phyloP scores from a whole-genome alignment of 2,113 vertebrate genomes.

The Syrmaticus mikado region DNA sequence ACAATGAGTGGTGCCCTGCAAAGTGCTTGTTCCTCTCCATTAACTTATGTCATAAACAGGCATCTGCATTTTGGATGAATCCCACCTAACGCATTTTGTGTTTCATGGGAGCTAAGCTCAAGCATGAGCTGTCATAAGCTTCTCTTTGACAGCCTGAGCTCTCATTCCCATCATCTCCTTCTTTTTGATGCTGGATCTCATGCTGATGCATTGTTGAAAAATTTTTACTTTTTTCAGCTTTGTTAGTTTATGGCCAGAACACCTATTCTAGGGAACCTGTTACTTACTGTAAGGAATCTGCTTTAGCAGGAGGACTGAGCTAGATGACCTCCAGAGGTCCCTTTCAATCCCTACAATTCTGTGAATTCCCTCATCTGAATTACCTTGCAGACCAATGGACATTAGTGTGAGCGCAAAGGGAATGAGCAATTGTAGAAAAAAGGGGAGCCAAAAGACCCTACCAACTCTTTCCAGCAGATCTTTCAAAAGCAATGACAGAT shows the following conservation, averaged over 20 bases:
- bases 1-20: background rate
- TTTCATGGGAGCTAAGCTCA: background rate
- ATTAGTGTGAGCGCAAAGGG: background rate
- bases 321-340: no score
- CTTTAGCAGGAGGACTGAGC: no score
- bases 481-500: conserved; percentile 43
- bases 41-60: background rate
- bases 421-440: conserved; percentile 1
- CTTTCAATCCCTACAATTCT: no score
- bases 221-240: background rate
- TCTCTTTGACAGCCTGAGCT: background rate
- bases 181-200: background rate
- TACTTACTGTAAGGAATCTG: no score
- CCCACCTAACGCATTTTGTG: background rate
- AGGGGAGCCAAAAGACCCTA: conserved; percentile 16
- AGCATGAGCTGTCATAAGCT: no score
- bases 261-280: no score
- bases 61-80: background rate
- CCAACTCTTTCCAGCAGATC: conserved; percentile 28
- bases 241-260: background rate
- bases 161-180: background rate
- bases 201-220: background rate
- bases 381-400: background rate
- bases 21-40: background rate
- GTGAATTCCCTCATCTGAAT: background rate